A percentile compares a stretch with the other conserved stretches of the same genome.
phyloP scores from a whole-genome alignment of 2,113 vertebrate species.

The Albula glossodonta region DNA sequence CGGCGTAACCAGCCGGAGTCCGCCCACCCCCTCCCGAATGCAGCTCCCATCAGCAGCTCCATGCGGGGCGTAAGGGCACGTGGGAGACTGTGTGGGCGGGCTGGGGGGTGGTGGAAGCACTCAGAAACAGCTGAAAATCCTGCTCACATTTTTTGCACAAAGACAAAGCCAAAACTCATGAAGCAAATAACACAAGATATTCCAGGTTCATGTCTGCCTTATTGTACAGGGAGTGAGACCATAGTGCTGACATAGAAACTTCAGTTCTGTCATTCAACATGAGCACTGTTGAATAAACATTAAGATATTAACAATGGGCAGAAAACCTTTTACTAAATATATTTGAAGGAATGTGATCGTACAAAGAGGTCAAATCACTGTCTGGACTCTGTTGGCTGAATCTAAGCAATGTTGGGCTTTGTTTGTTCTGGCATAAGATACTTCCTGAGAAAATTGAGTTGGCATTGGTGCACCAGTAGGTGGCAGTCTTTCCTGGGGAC shows the following conservation, averaged over 20 bases:
- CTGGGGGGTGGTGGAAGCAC: background rate
- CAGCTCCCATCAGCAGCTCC: background rate
- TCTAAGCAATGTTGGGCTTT: too few species aligned
- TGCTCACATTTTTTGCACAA: background rate
- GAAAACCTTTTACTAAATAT: too few species aligned
- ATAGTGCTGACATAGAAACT: too few species aligned
- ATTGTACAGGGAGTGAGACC: background rate
- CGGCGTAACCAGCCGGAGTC: background rate
- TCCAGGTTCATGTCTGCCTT: background rate
- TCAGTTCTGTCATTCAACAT: too few species aligned
- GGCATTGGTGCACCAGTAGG: too few species aligned
- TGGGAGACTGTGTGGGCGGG: conserved; percentile 34
- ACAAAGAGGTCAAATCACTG: too few species aligned
- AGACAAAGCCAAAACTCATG: background rate
- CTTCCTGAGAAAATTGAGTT: too few species aligned
- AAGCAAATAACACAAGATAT: background rate
- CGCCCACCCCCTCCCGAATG: background rate
- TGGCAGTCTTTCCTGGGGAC: too few species aligned
- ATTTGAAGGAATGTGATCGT: too few species aligned
- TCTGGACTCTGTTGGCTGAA: too few species aligned
- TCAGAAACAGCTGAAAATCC: background rate
- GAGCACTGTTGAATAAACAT: background rate
- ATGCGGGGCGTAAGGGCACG: conserved; percentile 7
- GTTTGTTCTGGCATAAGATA: too few species aligned
- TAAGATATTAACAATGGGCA: background rate